Evolutionary conservation across 2,113 vertebrate species (phyloP), one percentile per base, ranked within the genome.

Genomic region (Rattus norvegicus): DNA sequence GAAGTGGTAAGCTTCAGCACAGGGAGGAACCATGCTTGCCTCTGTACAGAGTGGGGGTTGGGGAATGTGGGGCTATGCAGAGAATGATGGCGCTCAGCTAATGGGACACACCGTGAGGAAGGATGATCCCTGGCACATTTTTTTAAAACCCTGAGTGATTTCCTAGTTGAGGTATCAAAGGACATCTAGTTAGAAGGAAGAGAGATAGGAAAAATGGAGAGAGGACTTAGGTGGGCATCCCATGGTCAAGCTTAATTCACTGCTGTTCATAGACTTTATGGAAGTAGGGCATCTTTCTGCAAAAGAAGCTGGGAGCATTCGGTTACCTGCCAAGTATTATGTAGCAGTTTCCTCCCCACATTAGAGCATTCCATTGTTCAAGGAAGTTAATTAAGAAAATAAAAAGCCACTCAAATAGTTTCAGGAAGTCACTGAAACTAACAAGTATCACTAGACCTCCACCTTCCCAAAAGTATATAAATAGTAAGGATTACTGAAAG

Each of bases 11-110:
- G 36, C 47, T 39, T 77, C 61, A 39, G 5, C 54, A 39, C 7
- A 0, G 56, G 16, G 33, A 43, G 4, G 14, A 52, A 9, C 30
- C 0, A 7, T 11, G 13, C 13, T 14, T n/a, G 0, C 47, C 17
- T 54, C 61, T 54, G 5, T 10, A 33, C 36, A 59, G 49, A 13
- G 52, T 54, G 52, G 4, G 24, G 0, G 9, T 11, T 11, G 11
- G 19, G 7, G 33, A 10, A 49, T 20, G 8, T 61, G 12, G n/a
- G 24, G 70, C 19, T 22, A 9, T 17, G 3, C 3, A 28, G 19
- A 9, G 10, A 3, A 54, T 13, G 7, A 0, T 7, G 7, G 10
- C 87, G 11, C 7, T 36, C 73, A 43, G 20, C 43, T 36, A 56
- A 47, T 11, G 6, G 73, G n/a, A 4, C 16, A 61, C 14, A 2